These are phyloP conservation scores for Tubulanus polymorphus DNA, from an alignment of 2,888 invertebrate species.

Conservation along the genomic window DNA sequence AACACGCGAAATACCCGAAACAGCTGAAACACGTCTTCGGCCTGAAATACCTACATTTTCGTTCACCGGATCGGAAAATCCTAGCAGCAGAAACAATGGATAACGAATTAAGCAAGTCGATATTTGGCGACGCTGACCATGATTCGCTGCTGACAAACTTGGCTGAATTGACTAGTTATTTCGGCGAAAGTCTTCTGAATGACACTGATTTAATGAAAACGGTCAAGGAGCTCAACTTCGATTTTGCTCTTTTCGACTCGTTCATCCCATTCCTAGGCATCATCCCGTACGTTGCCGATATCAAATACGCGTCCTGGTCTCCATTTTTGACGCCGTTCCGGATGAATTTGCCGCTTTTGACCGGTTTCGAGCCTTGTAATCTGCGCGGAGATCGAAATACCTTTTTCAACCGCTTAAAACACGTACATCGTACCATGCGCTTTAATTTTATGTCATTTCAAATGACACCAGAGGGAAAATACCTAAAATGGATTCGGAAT, in stretches of 20 bases:
- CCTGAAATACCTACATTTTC: background rate
- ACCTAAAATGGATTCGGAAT: no score
- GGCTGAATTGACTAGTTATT: background rate
- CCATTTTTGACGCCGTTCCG: background rate
- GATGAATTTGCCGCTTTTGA: background rate
- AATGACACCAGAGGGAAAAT: background rate
- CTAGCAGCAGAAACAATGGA: background rate
- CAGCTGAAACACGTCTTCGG: background rate
- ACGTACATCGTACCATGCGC: no score
- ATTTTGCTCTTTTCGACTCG: slow-evolving; percentile 16
- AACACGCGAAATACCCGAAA: background rate
- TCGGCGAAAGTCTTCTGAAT: slow-evolving; percentile 10
- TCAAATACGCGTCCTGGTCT: slow-evolving; percentile 8
- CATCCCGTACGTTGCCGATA: slow-evolving; percentile 13
- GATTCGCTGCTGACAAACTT: background rate
- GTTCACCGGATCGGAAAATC: background rate
- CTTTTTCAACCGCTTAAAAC: background rate
- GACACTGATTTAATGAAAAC: background rate
- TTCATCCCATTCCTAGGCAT: slow-evolving; percentile 4
- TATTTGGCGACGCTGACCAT: background rate
- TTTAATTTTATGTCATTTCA: background rate
- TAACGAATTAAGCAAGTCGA: background rate
- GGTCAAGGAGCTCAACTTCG: slow-evolving; percentile 8
- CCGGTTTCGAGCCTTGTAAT: background rate
- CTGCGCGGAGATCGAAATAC: background rate